A percentile compares a stretch with the other conserved stretches of the same genome.
Evolutionary conservation across 1,140 invertebrate genomes (phyloP).

Genomic region (Zaprionus tsacasi): DNA sequence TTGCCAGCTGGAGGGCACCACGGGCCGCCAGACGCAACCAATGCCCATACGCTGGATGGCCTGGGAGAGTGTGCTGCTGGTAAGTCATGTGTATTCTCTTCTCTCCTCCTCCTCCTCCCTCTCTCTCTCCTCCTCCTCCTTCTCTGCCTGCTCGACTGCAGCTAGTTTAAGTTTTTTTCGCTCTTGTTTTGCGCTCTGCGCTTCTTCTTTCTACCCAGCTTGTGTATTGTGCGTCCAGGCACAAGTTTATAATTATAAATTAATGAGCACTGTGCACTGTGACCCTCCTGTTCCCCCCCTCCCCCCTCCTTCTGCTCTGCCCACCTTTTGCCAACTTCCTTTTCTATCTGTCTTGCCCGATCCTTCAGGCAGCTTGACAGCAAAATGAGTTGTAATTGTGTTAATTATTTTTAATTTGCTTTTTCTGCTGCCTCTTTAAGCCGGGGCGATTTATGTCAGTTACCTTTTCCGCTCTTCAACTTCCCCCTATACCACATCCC

Average conservation of each 20-base stretch:
- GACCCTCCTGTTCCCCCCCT: neutral
- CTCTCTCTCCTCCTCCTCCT: neutral
- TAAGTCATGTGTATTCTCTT: constrained; percentile 84
- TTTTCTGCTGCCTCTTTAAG: constrained; percentile 61
- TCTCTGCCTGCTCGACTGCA: neutral
- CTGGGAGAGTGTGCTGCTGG: constrained; percentile 93
- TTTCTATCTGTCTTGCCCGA: constrained; percentile 1
- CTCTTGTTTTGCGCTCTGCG: constrained; percentile 13
- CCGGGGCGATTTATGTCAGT: constrained; percentile 57
- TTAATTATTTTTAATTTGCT: constrained; percentile 70
- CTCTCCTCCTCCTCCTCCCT: no score
- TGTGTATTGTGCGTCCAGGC: constrained; percentile 53
- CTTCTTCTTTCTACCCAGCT: constrained; percentile 15
- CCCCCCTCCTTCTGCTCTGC: neutral
- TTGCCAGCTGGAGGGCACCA: constrained; percentile 87
- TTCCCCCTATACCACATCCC: no score
- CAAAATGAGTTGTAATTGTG: constrained; percentile 65
- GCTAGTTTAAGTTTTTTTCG: constrained; percentile 1
- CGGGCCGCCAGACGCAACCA: constrained; percentile 84
- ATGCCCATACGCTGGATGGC: constrained; percentile 92
- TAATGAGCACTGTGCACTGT: constrained; percentile 55
- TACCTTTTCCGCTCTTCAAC: constrained; percentile 48
- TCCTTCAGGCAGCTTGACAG: constrained; percentile 54
- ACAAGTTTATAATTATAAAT: constrained; percentile 67
- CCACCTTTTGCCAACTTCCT: neutral